Percentiles rank a stretch among this genome's conserved stretches.
Evolutionary conservation across 1,140 invertebrate species (phyloP).

Genomic region (Polypedilum vanderplanki): DNA sequence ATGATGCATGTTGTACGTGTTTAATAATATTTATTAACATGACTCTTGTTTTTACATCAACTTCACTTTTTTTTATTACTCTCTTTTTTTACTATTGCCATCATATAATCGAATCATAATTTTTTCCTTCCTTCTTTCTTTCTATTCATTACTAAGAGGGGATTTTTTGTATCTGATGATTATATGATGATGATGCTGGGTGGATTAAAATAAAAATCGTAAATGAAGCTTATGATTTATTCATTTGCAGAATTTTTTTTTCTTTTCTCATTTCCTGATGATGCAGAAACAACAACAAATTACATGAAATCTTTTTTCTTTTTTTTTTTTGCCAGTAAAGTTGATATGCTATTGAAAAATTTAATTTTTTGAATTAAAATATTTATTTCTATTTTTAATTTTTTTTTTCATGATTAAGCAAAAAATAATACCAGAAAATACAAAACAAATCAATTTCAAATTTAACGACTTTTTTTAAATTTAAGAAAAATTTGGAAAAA

Average conservation of each 20-base stretch:
- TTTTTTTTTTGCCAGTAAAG: no score
- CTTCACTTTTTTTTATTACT: neutral
- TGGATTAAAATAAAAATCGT: slow-evolving; percentile 26
- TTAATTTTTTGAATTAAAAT: no score
- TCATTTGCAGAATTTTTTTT: slow-evolving; percentile 19
- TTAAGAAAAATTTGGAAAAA: no score
- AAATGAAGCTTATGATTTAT: slow-evolving; percentile 28
- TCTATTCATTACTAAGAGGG: neutral
- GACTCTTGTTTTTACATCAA: neutral
- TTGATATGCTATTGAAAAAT: no score
- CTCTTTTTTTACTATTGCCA: neutral
- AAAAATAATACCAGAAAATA: no score
- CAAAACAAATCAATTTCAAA: no score
- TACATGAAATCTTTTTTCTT: neutral
- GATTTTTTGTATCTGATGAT: neutral
- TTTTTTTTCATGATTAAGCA: no score
- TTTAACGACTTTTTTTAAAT: no score
- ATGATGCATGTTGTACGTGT: slow-evolving; percentile 21
- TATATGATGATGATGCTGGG: neutral
- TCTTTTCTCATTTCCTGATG: neutral
- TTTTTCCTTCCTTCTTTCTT: neutral
- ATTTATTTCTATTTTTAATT: no score
- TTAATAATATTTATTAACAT: slow-evolving; percentile 29
- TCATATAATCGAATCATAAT: neutral
- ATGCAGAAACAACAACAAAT: no score